Evolutionary conservation across 2,888 invertebrate species (phyloP), one percentile per base, ranked within the genome.

Genomic region (Macrophya alboannulata): DNA sequence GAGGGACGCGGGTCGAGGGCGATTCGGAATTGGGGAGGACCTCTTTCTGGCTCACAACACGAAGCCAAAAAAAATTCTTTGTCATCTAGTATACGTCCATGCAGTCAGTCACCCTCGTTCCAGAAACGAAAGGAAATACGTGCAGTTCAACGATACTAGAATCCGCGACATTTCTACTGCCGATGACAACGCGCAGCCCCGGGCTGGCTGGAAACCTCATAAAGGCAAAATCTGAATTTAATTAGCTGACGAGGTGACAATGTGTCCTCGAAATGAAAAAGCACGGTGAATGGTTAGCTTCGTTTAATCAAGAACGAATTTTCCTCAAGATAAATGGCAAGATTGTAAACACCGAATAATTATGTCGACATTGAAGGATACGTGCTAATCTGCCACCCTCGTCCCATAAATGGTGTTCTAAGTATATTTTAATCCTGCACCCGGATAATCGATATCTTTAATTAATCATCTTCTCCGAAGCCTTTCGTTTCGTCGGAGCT

Each of bases 401-500:
- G 10, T 45, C 25, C 10, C 9, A n/a, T 4, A 8, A 15, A 37
- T 68, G 31, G 37, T 68, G 15, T 12, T 8, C 37, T 6, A 25
- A 37, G 17, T 37, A 37, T 68, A 68, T 37, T 68, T 68, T 68
- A 37, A 68, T 68, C 17, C 37, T 37, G 37, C 37, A 68, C 31
- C 31, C 31, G 17, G 68, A 68, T 37, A 37, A 82, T 82, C 81
- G 82, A 85, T 85, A 71, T 55, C 72, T 31, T 82, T 71, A 65
- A 85, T 82, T 55, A 79, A 51, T 71, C 79, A 51, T 43, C 25
- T 82, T 85, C 40, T 45, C 40, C 51, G 43, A 68, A 51, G 83
- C 84, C 87, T 88, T 89, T 86, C 86, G 83, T 84, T 87, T 87
- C 84, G 88, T 87, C 88, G 86, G 86, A 85, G 87, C 85, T 82